Percentiles rank a stretch among this genome's conserved stretches.
Evolutionary conservation across 2,888 invertebrate genomes (phyloP).

Genomic region (Ophion obscuratus): DNA sequence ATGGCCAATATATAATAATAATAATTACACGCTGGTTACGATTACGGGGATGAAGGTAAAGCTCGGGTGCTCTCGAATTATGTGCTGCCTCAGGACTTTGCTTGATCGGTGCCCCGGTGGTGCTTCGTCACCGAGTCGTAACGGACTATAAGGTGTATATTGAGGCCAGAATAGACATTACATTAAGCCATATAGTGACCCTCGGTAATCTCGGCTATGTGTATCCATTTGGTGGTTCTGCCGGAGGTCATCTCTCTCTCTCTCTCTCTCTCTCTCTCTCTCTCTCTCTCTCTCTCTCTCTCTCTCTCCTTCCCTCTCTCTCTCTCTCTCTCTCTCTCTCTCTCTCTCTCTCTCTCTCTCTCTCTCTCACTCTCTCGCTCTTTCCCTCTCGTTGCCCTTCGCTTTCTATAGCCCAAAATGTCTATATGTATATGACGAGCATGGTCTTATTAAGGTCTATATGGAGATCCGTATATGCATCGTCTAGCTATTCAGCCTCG

Average conservation of each 20-base stretch:
- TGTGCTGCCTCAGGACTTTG: constrained; percentile 65
- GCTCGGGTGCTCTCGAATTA: constrained; percentile 57
- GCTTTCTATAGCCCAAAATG: constrained; percentile 18
- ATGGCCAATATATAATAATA: constrained; percentile 23
- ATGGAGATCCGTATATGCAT: constrained; percentile 48
- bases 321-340: constrained; percentile 22
- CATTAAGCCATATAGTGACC: constrained; percentile 76
- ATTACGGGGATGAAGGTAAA: constrained; percentile 52
- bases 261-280: constrained; percentile 13
- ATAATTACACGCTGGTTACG: constrained; percentile 45
- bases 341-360: neutral
- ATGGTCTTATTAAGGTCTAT: constrained; percentile 58
- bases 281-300: neutral
- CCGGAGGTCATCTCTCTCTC: constrained; percentile 34
- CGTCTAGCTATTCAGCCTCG: constrained; percentile 57
- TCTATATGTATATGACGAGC: constrained; percentile 27
- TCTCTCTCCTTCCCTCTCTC: neutral
- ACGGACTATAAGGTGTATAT: constrained; percentile 70
- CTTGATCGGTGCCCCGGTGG: constrained; percentile 37
- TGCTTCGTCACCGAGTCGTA: constrained; percentile 61
- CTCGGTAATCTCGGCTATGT: constrained; percentile 82
- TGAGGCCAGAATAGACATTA: constrained; percentile 71
- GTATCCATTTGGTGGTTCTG: constrained; percentile 80
- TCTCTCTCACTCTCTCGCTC: neutral
- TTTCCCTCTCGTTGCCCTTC: constrained; percentile 5